Percentiles rank a stretch among this genome's conserved stretches.
These are phyloP conservation scores for Anableps anableps DNA, from an alignment of 2,797 vertebrate genomes.

Conservation along the genomic window DNA sequence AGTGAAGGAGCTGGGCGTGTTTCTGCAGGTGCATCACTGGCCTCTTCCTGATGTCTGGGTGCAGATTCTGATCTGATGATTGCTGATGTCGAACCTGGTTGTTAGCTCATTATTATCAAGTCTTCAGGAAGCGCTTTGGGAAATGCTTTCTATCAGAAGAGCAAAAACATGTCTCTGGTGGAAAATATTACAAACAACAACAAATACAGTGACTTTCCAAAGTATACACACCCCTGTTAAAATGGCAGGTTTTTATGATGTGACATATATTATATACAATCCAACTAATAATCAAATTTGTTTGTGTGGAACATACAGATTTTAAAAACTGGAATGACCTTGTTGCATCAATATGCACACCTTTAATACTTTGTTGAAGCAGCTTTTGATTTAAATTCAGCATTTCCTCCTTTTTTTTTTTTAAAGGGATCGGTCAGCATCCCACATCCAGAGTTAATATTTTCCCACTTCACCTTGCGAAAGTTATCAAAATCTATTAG, in stretches of 20 bases:
- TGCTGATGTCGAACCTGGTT: constrained; percentile 64
- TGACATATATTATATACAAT: neutral
- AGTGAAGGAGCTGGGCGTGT: constrained; percentile 44
- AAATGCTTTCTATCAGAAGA: constrained; percentile 48
- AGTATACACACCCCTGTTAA: neutral
- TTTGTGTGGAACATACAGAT: neutral
- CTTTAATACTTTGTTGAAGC: neutral
- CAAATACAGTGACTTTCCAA: neutral
- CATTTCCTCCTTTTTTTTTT: neutral
- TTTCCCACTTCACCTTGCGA: neutral
- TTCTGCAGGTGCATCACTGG: constrained; percentile 48
- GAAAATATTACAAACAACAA: constrained; percentile 1
- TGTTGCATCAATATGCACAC: neutral
- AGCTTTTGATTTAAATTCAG: neutral
- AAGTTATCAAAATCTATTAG: neutral
- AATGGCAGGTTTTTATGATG: neutral
- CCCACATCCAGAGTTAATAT: neutral
- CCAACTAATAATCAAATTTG: neutral
- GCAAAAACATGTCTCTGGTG: constrained; percentile 22
- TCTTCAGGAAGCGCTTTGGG: neutral
- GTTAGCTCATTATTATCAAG: constrained; percentile 5
- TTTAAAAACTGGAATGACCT: neutral
- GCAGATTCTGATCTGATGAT: constrained; percentile 52
- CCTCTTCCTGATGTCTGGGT: constrained; percentile 65
- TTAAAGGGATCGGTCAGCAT: neutral